Base-by-base conservation (phyloP, 2,797 vertebrate species). In the Antennarius maculatus region DNA sequence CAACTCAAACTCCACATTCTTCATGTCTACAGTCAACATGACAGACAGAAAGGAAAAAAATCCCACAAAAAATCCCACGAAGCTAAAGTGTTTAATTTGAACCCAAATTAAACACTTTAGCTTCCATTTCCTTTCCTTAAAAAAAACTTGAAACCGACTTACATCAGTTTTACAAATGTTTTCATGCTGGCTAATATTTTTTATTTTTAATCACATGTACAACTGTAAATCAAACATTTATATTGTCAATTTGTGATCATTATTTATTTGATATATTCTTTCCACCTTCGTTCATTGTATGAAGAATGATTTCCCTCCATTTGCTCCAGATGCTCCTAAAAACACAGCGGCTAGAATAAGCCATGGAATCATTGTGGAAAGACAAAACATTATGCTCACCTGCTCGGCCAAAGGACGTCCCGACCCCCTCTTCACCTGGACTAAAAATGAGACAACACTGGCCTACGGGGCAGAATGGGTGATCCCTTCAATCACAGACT, bases 251-350 rank as follows among this genome's bases (percentile, higher is more conserved):
- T 34, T 50, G 6, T n/a, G 13, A 28, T 39, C 5, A 34, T 55
- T 34, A 16, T 39, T 17, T 23, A 3, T 7, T 17, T 55, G 6
- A 23, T 4, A 12, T 23, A 37, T 34, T 34, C 31, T 34, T 34
- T 34, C 31, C 31, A 8, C 31, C 31, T 34, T 5, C 8, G 31
- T 34, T 34, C 8, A 8, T 8, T 8, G 31, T 34, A 34, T 46
- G 27, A 16, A 15, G 8, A 29, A 7, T 49, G 2, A 61, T 64
- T 61, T 68, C 5, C 50, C 3, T 9, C 41, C 2, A 53, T 12
- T 17, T 57, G n/a, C 50, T 0, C n/a, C 75, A 92, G 92, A 91
- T 76, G 45, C 39, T 68, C 91, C 91, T 5, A 87, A 5, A 74
- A 0, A 73, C 0, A 42, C 29, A 3, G 0, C 0, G 0, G 6